Evolutionary conservation across 2,797 vertebrate genomes (phyloP).

Genomic region (Tauraco hartlaubi): DNA sequence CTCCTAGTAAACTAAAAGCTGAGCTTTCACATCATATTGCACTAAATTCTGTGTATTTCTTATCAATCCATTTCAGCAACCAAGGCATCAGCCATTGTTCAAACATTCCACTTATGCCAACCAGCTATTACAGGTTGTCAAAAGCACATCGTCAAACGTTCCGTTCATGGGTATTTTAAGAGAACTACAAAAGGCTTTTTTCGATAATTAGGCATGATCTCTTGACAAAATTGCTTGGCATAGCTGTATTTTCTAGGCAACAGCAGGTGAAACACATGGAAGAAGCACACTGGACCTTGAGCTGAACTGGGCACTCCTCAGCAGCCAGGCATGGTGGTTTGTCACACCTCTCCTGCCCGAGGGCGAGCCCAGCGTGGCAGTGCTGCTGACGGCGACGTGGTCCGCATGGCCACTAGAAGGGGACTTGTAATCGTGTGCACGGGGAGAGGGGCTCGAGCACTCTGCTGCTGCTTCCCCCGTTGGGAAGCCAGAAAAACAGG

Average conservation of each 20-base stretch:
- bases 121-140: neutral
- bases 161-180: neutral
- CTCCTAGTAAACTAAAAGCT: neutral
- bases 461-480: neutral
- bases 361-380: rapidly evolving
- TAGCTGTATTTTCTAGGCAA: neutral
- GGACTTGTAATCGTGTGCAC: neutral
- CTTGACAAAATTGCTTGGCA: neutral
- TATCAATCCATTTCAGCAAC: neutral
- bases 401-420: neutral
- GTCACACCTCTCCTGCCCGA: rapidly evolving
- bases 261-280: neutral
- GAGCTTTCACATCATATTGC: neutral
- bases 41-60: neutral
- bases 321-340: neutral
- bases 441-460: neutral
- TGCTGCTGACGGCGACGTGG: rapidly evolving
- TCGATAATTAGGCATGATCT: neutral
- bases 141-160: neutral
- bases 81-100: neutral
- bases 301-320: rapidly evolving
- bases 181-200: neutral
- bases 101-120: neutral
- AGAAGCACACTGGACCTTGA: neutral
- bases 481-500: neutral